Base-by-base conservation (phyloP, 2,797 vertebrate genomes). In the Cephalopachus bancanus region DNA sequence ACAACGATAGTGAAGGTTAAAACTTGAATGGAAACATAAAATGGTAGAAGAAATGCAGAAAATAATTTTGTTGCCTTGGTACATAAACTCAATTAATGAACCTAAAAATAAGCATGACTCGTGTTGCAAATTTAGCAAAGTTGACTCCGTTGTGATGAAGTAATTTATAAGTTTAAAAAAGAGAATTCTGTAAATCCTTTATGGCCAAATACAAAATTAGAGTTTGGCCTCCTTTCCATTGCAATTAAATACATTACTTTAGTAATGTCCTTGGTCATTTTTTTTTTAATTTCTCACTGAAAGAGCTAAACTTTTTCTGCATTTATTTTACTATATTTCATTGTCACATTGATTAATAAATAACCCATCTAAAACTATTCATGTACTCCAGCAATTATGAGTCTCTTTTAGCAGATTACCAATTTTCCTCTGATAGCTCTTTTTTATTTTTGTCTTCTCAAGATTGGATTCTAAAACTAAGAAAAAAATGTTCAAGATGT, bases 401-500 rank as follows among this genome's bases (percentile, higher is more conserved):
- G 33, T 88, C 49, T 83, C 37, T 85, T 33, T 83, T n/a, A 92
- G 22, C 44, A 79, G 86, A 65, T 15, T 71, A 69, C 24, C 55
- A 59, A 16, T 75, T 71, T 75, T 89, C 24, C n/a, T 57, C 19
- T 55, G 44, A 75, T 62, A 65, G 11, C 7, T 67, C 37, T 89
- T 91, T 44, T 65, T 81, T 20, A 84, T 81, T 81, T 94, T 96
- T 80, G 10, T 62, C 53, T 90, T 78, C 59, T 92, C 75, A 92
- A 49, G 30, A 83, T 72, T 28, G 93, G 59, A 83, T 83, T 83
- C 26, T 83, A 83, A 83, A 83, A 64, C 49, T 49, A 15, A 83
- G 59, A 10, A 64, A 49, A 26, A 49, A 26, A 33, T 59, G 57
- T 49, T 62, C 37, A 75, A 88, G 33, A 24, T 59, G 20, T 64